These are phyloP conservation scores for Tamias sibiricus DNA, from an alignment of 2,113 vertebrate species.

Conservation along the genomic window DNA sequence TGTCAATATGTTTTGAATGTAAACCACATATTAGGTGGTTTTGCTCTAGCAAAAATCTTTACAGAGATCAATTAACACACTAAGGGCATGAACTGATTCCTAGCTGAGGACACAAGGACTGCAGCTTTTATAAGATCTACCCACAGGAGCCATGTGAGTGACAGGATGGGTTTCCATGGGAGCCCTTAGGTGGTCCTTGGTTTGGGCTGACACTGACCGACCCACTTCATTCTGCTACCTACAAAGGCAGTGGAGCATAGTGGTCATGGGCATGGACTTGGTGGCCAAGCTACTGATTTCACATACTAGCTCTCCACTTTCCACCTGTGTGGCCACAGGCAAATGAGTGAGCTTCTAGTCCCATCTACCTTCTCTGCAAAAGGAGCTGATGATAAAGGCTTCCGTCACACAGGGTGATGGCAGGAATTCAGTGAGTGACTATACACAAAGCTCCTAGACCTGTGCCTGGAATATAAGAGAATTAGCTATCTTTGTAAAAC, in stretches of 20 bases:
- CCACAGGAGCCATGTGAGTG: neutral
- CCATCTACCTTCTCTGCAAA: neutral
- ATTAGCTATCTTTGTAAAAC: neutral
- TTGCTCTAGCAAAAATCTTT: conserved; percentile 29
- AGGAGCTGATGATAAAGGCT: neutral
- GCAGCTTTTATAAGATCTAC: neutral
- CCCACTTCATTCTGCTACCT: neutral
- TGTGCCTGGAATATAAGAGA: neutral
- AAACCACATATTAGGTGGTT: neutral
- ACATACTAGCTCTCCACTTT: neutral
- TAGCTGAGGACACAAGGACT: neutral
- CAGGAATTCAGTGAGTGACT: neutral
- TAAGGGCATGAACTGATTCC: neutral
- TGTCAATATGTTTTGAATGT: neutral
- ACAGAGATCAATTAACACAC: neutral
- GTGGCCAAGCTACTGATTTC: neutral
- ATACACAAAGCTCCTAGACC: neutral
- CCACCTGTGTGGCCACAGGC: neutral
- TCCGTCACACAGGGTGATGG: neutral
- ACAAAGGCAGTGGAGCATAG: neutral
- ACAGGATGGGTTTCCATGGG: neutral
- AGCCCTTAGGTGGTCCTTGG: neutral
- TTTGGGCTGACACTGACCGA: neutral
- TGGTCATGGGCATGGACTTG: neutral
- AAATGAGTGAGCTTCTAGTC: too few species aligned